Conservation (phyloP, 2,888 invertebrate species). For the Metallyticus violacea region DNA sequence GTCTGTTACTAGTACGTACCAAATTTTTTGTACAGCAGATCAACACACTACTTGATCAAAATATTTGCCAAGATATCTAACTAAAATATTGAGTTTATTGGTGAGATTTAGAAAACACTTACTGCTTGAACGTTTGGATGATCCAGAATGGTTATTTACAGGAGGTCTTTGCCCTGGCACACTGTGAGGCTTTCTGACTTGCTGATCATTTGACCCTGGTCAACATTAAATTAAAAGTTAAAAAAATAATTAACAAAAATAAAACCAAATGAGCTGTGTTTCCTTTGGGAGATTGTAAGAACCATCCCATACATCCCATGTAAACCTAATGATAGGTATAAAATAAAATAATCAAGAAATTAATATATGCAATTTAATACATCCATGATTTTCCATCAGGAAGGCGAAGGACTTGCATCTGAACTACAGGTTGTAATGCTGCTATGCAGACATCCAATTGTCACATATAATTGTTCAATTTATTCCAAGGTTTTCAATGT, state of each 20-base stretch:
- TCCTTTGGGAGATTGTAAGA: not conserved
- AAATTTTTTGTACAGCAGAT: not conserved
- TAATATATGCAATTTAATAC: not conserved
- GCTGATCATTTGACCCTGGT: constrained; percentile 21
- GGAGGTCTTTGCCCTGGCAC: constrained; percentile 6
- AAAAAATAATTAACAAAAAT: not conserved
- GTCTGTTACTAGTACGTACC: not conserved
- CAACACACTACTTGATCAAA: not conserved
- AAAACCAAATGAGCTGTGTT: not conserved
- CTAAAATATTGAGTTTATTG: not conserved
- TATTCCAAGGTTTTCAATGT: too few relatives aligned
- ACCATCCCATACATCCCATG: not conserved
- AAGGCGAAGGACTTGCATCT: too few relatives aligned
- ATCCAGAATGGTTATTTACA: constrained; percentile 18
- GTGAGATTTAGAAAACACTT: constrained; percentile 14
- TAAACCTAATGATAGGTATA: not conserved
- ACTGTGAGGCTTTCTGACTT: constrained; percentile 24
- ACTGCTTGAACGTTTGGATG: constrained; percentile 32
- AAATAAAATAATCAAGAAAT: not conserved
- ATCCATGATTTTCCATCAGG: not conserved
- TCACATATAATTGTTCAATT: too few relatives aligned
- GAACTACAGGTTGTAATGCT: too few relatives aligned
- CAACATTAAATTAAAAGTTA: not conserved
- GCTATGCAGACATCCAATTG: too few relatives aligned
- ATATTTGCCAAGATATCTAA: not conserved